Percentiles rank a stretch among this genome's conserved stretches.
Evolutionary conservation across 2,888 invertebrate species (phyloP).

Genomic region (Microplitis deprimator): DNA sequence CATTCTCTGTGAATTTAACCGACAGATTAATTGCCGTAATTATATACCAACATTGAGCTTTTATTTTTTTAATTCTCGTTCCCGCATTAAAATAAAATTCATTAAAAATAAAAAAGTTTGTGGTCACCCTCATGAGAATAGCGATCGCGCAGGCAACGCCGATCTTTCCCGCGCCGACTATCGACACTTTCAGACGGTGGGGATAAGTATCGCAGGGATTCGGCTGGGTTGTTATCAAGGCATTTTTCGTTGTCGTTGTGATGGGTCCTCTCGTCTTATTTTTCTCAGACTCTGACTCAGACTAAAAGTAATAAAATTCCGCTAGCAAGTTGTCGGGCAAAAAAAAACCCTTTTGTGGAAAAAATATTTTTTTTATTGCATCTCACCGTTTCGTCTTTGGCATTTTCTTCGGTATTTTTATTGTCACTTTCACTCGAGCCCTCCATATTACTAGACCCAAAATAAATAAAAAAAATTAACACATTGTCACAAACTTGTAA

Average conservation of each 20-base stretch:
- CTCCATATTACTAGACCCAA: background rate
- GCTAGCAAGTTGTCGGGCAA: background rate
- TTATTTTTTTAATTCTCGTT: conserved; percentile 10
- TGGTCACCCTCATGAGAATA: conserved; percentile 73
- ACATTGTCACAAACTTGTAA: background rate
- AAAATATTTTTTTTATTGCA: background rate
- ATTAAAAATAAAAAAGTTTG: conserved; percentile 15
- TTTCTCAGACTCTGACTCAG: background rate
- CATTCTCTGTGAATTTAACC: conserved; percentile 67
- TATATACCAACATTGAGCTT: conserved; percentile 11
- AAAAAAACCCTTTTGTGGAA: background rate
- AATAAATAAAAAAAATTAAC: background rate
- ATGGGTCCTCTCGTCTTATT: conserved; percentile 16
- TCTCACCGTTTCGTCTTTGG: background rate
- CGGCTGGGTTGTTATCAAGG: conserved; percentile 61
- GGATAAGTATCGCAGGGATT: conserved; percentile 59
- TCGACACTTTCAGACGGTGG: conserved; percentile 61
- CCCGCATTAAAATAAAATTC: conserved; percentile 3
- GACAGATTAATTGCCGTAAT: conserved; percentile 40
- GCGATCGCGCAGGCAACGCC: conserved; percentile 75
- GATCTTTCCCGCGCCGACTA: conserved; percentile 71
- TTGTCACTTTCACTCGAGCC: background rate
- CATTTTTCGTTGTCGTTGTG: conserved; percentile 63
- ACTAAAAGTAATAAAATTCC: conserved; percentile 22
- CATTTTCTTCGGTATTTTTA: background rate